Conservation (phyloP, 2,888 invertebrate species). For the Lepidocyrtinus sp. region DNA sequence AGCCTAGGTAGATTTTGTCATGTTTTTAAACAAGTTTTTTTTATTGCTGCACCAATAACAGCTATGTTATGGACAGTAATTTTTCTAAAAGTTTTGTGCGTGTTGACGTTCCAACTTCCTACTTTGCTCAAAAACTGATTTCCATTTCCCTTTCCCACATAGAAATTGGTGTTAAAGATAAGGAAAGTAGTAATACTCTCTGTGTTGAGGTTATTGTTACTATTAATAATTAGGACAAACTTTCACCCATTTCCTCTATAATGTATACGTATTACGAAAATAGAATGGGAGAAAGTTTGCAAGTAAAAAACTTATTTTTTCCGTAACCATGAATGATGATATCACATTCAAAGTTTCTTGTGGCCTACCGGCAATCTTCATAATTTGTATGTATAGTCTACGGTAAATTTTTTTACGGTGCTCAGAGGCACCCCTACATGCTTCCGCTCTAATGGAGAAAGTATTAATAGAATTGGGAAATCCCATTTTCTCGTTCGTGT, state of each 20-base stretch:
- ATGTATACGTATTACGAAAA: too few relatives aligned
- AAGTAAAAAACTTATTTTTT: background rate
- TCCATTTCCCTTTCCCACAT: background rate
- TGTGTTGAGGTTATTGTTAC: background rate
- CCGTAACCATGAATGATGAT: background rate
- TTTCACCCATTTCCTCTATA: background rate
- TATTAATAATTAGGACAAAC: background rate
- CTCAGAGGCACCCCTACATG: background rate
- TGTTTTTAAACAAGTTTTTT: background rate
- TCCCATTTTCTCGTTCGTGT: constrained; percentile 15
- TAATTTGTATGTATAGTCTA: background rate
- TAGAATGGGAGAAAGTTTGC: background rate
- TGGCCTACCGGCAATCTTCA: background rate
- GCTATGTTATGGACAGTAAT: background rate
- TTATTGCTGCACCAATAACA: background rate
- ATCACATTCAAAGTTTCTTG: background rate
- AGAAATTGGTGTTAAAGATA: too few relatives aligned
- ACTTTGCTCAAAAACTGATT: background rate
- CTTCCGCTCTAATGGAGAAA: constrained; percentile 1
- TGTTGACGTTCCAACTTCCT: background rate
- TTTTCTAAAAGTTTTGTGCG: background rate
- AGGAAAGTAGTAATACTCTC: too few relatives aligned
- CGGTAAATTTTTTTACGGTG: background rate
- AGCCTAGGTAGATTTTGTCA: too few relatives aligned
- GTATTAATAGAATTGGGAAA: constrained; percentile 14